Evolutionary conservation across 2,113 vertebrate genomes (phyloP).

Genomic region (Albula glossodonta): DNA sequence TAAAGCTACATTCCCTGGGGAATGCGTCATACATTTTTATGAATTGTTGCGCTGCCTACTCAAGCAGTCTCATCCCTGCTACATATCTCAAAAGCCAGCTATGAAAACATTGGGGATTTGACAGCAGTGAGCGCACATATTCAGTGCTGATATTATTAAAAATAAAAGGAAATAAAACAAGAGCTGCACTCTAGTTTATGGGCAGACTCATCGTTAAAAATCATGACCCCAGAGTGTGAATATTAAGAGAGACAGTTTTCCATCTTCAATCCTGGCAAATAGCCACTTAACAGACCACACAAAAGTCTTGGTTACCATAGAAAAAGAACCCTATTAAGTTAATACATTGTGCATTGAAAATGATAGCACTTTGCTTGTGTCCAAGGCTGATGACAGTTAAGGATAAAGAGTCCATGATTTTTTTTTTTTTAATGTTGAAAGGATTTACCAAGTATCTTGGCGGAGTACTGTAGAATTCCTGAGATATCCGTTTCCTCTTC

Average conservation of each 20-base stretch:
- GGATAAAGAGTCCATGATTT: background rate
- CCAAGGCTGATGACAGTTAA: background rate
- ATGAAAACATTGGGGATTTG: background rate
- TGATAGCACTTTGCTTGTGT: background rate
- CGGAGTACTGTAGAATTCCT: constrained; percentile 91
- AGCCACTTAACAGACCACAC: background rate
- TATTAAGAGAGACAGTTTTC: background rate
- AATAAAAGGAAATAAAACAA: background rate
- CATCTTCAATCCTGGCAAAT: background rate
- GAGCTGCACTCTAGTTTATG: background rate
- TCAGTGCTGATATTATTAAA: background rate
- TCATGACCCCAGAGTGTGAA: background rate
- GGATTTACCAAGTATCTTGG: constrained; percentile 86
- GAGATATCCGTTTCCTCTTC: constrained; percentile 88
- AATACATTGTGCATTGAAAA: background rate
- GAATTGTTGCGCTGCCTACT: background rate
- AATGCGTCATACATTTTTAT: background rate
- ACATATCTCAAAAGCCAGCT: background rate
- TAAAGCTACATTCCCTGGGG: background rate
- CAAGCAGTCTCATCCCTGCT: background rate
- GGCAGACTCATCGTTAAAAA: background rate
- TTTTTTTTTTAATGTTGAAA: constrained; percentile 32
- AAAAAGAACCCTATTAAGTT: background rate
- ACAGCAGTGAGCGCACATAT: background rate
- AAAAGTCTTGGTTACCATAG: background rate